phyloP scores from a whole-genome alignment of 2,888 invertebrate genomes.

The Cenopis cana region DNA sequence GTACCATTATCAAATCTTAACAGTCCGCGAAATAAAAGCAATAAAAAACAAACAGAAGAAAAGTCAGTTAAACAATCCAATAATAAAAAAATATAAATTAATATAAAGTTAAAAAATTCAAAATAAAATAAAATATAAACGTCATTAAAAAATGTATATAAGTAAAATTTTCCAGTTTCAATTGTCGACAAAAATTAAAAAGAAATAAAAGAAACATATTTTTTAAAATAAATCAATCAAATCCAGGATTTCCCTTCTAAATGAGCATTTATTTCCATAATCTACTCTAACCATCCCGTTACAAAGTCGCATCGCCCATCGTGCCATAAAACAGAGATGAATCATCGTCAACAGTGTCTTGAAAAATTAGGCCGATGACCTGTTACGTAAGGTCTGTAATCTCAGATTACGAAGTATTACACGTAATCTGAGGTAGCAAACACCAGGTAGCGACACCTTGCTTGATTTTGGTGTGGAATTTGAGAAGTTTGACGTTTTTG shows the following conservation, averaged over 20 bases:
- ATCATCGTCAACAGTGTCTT: conserved; percentile 54
- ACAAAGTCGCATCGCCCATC: conserved; percentile 2
- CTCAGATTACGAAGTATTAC: conserved; percentile 54
- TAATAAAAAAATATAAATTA: too few relatives aligned
- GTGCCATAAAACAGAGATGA: conserved; percentile 48
- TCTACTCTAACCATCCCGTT: background rate
- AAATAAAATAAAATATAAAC: too few relatives aligned
- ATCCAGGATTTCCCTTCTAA: background rate
- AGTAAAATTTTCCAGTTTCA: too few relatives aligned
- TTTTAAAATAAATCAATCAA: too few relatives aligned
- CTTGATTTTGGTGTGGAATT: conserved; percentile 35
- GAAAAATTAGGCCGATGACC: conserved; percentile 73
- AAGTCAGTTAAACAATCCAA: too few relatives aligned
- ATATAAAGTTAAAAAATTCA: too few relatives aligned
- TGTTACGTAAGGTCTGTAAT: conserved; percentile 65
- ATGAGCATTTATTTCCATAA: background rate
- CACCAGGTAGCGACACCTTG: conserved; percentile 38
- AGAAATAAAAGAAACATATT: too few relatives aligned
- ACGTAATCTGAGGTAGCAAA: conserved; percentile 43
- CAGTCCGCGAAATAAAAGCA: too few relatives aligned
- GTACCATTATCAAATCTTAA: too few relatives aligned
- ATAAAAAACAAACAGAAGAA: too few relatives aligned
- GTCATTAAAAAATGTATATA: too few relatives aligned
- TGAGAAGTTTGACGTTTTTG: conserved; percentile 25
- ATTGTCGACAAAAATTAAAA: too few relatives aligned